A percentile compares a stretch with the other conserved stretches of the same genome.
These are phyloP conservation scores for Tachyglossus aculeatus DNA, from an alignment of 2,797 vertebrate genomes.

Conservation along the genomic window DNA sequence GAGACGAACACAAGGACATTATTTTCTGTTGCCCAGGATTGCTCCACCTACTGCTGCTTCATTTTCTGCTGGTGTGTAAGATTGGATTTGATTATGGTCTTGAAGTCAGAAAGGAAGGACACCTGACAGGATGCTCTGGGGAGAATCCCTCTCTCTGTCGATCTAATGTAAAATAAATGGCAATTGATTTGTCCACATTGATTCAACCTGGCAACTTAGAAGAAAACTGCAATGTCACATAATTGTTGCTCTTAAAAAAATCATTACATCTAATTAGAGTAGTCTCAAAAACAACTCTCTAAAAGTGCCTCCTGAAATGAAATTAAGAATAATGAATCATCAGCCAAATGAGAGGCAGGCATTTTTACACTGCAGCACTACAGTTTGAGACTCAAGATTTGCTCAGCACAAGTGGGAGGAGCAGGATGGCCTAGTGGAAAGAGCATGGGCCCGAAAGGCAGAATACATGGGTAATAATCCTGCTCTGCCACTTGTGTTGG, in stretches of 20 bases:
- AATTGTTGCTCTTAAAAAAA: neutral
- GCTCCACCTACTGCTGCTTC: neutral
- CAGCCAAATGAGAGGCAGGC: too few relatives aligned
- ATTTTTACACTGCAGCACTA: too few relatives aligned
- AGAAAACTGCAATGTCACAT: neutral
- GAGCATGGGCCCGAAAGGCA: too few relatives aligned
- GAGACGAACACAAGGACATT: neutral
- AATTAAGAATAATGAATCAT: too few relatives aligned
- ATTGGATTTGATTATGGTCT: neutral
- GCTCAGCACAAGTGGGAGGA: too few relatives aligned
- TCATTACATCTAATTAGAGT: neutral
- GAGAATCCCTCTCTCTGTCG: neutral
- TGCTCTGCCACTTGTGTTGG: too few relatives aligned
- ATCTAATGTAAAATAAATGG: neutral
- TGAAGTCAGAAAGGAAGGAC: too few relatives aligned
- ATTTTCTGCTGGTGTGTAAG: neutral
- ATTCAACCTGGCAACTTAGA: constrained; percentile 30
- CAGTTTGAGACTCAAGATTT: too few relatives aligned
- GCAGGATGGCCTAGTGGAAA: too few relatives aligned
- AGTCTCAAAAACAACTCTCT: too few relatives aligned
- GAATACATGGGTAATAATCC: too few relatives aligned
- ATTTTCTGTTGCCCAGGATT: rapidly evolving
- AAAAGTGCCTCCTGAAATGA: too few relatives aligned
- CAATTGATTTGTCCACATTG: neutral
- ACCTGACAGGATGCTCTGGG: neutral